Conservation (phyloP, 1,140 invertebrate species). For the Planococcus citri region DNA sequence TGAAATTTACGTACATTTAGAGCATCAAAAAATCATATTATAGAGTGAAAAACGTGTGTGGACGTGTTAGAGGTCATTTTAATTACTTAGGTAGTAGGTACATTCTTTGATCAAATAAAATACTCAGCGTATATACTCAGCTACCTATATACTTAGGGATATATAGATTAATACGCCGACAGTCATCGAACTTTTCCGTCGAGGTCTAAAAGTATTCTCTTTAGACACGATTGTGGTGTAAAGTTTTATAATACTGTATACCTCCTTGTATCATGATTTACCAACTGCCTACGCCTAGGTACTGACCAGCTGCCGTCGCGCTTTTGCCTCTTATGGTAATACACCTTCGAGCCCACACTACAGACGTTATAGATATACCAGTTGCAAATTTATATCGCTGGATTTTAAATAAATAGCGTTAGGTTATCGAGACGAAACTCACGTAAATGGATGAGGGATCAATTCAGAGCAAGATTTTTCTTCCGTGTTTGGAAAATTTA, state of each 20-base stretch:
- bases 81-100: too few relatives aligned
- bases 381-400: neutral
- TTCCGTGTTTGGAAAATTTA: too few relatives aligned
- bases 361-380: neutral
- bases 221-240: neutral
- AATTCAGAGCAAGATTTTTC: too few relatives aligned
- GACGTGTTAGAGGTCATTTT: too few relatives aligned
- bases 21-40: too few relatives aligned
- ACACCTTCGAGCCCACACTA: neutral
- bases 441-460: too few relatives aligned
- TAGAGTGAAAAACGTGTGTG: too few relatives aligned
- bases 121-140: too few relatives aligned
- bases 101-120: too few relatives aligned
- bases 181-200: slow-evolving; percentile 1
- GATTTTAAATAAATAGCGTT: neutral
- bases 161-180: neutral
- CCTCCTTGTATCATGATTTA: neutral
- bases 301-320: neutral
- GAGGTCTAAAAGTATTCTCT: neutral
- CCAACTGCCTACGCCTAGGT: neutral
- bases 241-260: slow-evolving; percentile 3
- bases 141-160: too few relatives aligned
- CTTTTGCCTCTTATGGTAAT: neutral
- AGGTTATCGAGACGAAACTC: too few relatives aligned
- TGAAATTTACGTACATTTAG: too few relatives aligned